Percentiles rank a stretch among this genome's conserved stretches.
phyloP scores from a whole-genome alignment of 1,140 invertebrate genomes.

The Caerostris darwini region DNA sequence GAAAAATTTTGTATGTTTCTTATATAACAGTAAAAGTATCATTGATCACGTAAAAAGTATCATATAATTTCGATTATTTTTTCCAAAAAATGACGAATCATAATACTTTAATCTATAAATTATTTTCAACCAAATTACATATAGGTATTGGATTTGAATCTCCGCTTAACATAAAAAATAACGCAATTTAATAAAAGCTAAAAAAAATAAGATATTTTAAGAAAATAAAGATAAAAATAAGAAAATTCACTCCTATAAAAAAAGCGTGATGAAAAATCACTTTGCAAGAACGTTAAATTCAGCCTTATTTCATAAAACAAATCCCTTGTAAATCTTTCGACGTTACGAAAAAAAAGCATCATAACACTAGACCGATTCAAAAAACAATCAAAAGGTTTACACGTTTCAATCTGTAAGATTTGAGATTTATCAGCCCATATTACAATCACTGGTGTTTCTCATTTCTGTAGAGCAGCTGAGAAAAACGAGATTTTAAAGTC shows the following conservation, averaged over 20 bases:
- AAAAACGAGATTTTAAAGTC: constrained; percentile 52
- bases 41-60: too few relatives aligned
- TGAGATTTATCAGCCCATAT: constrained; percentile 64
- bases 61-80: too few relatives aligned
- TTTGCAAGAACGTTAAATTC: not conserved
- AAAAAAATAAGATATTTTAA: not conserved
- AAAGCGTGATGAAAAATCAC: not conserved
- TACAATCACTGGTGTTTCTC: constrained; percentile 37
- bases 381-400: constrained; percentile 4
- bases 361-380: not conserved
- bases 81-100: too few relatives aligned
- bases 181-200: too few relatives aligned
- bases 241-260: not conserved
- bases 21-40: too few relatives aligned
- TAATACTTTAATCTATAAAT: too few relatives aligned
- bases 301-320: not conserved
- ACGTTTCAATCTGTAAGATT: constrained; percentile 35
- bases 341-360: not conserved
- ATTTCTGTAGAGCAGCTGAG: not conserved
- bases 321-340: not conserved
- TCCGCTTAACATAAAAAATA: too few relatives aligned
- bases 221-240: not conserved
- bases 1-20: too few relatives aligned
- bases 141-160: too few relatives aligned
- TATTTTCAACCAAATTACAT: too few relatives aligned